These are phyloP conservation scores for Hafferia zeledoni DNA, from an alignment of 2,797 vertebrate species.

Conservation along the genomic window DNA sequence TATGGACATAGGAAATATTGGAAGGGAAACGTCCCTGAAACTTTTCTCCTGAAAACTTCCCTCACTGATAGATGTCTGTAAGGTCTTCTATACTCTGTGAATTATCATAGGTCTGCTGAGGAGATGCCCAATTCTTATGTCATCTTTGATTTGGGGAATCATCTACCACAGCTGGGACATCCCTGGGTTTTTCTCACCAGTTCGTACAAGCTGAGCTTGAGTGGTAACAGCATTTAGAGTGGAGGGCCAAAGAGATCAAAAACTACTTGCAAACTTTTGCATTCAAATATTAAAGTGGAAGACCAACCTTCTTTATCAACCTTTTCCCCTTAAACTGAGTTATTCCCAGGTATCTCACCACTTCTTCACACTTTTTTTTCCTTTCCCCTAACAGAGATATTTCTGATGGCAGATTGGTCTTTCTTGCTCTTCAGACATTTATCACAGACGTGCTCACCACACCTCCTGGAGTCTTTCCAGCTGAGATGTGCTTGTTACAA, in stretches of 20 bases:
- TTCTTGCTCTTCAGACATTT: not conserved
- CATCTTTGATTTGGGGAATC: not conserved
- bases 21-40: not conserved
- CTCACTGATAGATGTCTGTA: not conserved
- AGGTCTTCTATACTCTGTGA: not conserved
- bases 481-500: not conserved
- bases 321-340: rapidly evolving
- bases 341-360: not conserved
- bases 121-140: not conserved
- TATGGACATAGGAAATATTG: not conserved
- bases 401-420: not conserved
- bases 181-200: not conserved
- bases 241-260: not conserved
- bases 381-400: not conserved
- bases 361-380: not conserved
- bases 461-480: not conserved
- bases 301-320: not conserved
- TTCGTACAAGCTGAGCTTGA: not conserved
- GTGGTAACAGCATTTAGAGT: not conserved
- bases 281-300: not conserved
- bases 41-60: too few relatives aligned
- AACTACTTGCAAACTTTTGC: not conserved
- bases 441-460: not conserved
- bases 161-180: not conserved
- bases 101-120: not conserved